These are phyloP conservation scores for Ameiurus melas DNA, from an alignment of 2,113 vertebrate species.

Conservation along the genomic window DNA sequence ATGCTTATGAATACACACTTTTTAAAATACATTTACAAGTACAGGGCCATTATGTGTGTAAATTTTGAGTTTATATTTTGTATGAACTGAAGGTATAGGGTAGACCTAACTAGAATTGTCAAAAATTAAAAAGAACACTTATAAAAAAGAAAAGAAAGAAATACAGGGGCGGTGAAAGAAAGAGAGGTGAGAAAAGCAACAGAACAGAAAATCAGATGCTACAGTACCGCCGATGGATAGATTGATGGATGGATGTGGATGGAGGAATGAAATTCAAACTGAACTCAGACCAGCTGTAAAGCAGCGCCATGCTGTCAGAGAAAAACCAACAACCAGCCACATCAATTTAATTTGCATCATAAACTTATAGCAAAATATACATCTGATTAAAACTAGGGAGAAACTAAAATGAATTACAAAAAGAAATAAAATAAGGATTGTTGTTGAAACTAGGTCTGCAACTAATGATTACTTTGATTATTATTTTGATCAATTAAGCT, in stretches of 20 bases:
- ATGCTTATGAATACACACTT: neutral
- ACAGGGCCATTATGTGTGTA: neutral
- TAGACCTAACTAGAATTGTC: neutral
- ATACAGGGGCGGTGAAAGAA: neutral
- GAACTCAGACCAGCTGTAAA: constrained; percentile 67
- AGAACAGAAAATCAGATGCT: constrained; percentile 62
- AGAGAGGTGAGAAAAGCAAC: constrained; percentile 29
- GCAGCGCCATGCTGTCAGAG: constrained; percentile 69
- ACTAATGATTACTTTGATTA: neutral
- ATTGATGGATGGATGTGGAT: constrained; percentile 65
- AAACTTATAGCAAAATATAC: neutral
- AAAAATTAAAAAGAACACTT: neutral
- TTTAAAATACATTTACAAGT: neutral
- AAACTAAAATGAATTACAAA: constrained; percentile 32
- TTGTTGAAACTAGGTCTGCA: constrained; percentile 8
- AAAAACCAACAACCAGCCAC: constrained; percentile 67
- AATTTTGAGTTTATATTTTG: neutral
- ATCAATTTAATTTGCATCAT: neutral
- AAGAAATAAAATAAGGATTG: neutral
- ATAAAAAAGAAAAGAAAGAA: constrained; percentile 5
- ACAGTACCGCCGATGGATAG: constrained; percentile 65
- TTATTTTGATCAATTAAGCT: neutral
- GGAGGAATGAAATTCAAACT: constrained; percentile 64
- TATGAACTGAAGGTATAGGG: neutral
- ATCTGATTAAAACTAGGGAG: neutral